Conservation (phyloP, 1,140 invertebrate species). For the Apis cerana region DNA sequence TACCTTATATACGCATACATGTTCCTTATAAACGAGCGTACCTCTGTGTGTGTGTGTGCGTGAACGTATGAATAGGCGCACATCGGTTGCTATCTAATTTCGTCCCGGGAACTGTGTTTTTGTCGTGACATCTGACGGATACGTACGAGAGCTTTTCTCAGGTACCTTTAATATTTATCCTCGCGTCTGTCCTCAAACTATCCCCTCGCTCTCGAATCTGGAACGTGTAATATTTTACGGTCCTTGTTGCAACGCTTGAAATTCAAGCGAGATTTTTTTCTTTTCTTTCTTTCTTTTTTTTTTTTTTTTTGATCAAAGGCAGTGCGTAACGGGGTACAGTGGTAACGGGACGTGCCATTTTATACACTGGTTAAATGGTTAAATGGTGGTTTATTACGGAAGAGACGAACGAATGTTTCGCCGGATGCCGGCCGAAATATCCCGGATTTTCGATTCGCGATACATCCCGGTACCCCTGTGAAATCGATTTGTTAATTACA, state of each 20-base stretch:
- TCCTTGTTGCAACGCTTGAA: conserved; percentile 25
- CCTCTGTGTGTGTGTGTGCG: neutral
- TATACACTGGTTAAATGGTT: conserved; percentile 21
- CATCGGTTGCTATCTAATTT: conserved; percentile 58
- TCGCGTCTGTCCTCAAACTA: neutral
- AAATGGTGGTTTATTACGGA: conserved; percentile 2
- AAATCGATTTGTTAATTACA: conserved; percentile 25
- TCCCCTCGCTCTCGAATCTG: neutral
- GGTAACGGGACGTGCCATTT: conserved; percentile 10
- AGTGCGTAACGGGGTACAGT: conserved; percentile 4
- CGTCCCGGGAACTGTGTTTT: conserved; percentile 37
- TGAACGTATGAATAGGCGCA: too few species aligned
- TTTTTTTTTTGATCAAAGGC: conserved; percentile 24
- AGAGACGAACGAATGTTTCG: neutral
- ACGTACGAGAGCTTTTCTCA: conserved; percentile 55
- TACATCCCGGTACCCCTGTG: neutral
- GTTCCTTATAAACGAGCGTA: too few species aligned
- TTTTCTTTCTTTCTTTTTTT: too few species aligned
- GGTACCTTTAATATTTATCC: conserved; percentile 63
- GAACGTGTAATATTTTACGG: conserved; percentile 42
- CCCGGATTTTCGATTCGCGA: conserved; percentile 1
- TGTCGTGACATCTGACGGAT: conserved; percentile 44
- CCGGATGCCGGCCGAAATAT: neutral
- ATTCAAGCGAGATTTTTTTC: conserved; percentile 36
- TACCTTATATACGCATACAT: too few species aligned